Evolutionary conservation across 2,113 vertebrate genomes (phyloP).

Genomic region (Laticauda laticaudata): DNA sequence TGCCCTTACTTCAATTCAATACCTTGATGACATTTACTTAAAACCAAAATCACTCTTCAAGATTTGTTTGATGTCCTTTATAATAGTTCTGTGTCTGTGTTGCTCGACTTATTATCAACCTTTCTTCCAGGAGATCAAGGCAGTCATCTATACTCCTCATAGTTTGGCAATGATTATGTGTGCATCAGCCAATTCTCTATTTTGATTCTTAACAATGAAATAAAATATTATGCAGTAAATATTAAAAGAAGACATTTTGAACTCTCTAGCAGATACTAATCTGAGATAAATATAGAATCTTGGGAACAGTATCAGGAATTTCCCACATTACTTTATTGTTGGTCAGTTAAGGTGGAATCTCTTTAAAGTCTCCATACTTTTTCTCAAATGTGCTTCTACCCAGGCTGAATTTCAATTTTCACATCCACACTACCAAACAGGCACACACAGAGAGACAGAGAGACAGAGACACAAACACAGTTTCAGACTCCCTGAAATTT

Average conservation of each 20-base stretch:
- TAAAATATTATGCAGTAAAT: neutral
- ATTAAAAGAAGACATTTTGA: neutral
- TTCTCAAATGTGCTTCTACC: neutral
- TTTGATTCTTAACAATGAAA: neutral
- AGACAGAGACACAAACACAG: neutral
- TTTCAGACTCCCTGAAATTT: neutral
- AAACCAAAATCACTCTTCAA: neutral
- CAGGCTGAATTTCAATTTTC: neutral
- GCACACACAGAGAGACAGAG: neutral
- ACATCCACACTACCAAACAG: no score
- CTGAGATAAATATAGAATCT: neutral
- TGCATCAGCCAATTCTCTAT: neutral
- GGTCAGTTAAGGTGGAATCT: neutral
- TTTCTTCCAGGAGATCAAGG: neutral
- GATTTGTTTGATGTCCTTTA: neutral
- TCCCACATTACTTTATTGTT: neutral
- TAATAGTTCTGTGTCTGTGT: neutral
- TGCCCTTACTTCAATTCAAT: neutral
- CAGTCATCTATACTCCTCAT: neutral
- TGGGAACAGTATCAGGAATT: neutral
- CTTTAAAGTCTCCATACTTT: neutral
- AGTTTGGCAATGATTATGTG: neutral
- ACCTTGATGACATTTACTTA: neutral
- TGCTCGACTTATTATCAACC: neutral
- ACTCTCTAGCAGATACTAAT: neutral